Conservation (phyloP, 2,797 vertebrate genomes). For the Alfaro cultratus region DNA sequence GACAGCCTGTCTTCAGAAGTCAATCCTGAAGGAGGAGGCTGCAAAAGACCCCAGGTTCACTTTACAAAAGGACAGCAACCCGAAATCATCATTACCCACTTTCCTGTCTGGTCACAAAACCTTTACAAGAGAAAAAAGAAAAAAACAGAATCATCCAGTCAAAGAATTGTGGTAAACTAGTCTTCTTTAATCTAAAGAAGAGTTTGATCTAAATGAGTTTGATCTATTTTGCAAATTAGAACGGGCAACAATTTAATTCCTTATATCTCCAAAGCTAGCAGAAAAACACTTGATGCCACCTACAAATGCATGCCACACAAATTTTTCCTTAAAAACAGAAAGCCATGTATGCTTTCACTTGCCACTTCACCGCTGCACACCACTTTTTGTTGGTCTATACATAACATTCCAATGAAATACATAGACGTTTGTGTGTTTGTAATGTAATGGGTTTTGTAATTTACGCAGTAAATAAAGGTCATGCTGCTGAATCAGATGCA, state of each 20-base stretch:
- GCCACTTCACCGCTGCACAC: not conserved
- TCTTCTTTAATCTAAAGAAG: too few relatives aligned
- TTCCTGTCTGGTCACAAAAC: too few relatives aligned
- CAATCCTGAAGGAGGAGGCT: not conserved
- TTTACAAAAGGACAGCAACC: not conserved
- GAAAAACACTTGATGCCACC: not conserved
- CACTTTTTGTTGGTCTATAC: not conserved
- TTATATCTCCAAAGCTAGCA: not conserved
- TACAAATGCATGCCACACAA: not conserved
- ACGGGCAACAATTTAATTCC: not conserved
- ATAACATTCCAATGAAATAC: not conserved
- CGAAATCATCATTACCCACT: not conserved
- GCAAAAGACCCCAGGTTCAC: not conserved
- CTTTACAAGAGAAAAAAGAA: too few relatives aligned
- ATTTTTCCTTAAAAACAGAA: not conserved
- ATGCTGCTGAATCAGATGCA: constrained; percentile 45
- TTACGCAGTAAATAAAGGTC: not conserved
- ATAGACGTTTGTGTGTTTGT: not conserved
- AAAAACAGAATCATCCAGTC: not conserved
- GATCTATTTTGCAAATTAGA: not conserved
- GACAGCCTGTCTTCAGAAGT: too few relatives aligned
- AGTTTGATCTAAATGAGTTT: not conserved
- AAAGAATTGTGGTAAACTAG: not conserved
- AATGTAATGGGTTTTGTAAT: too few relatives aligned
- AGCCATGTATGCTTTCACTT: not conserved